Base-by-base conservation (phyloP, 1,140 invertebrate genomes). In the Calliopsis andreniformis region DNA sequence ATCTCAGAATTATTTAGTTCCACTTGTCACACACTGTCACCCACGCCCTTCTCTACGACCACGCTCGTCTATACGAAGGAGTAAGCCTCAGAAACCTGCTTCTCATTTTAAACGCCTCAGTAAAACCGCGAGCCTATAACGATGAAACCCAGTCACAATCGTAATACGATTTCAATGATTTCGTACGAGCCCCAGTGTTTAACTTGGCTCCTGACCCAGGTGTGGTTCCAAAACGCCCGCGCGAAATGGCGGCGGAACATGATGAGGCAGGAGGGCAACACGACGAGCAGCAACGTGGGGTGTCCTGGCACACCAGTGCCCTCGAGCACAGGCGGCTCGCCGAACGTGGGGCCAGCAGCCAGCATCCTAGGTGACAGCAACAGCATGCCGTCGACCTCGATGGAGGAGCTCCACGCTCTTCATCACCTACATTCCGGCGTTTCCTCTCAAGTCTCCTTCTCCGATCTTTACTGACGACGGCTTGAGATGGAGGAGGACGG, bases 161-260 rank as follows among this genome's bases (percentile, higher is more conserved):
- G n/a, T n/a, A n/a, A n/a, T n/a, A n/a, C n/a, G n/a, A n/a, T n/a
- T n/a, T n/a, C n/a, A n/a, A n/a, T n/a, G n/a, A n/a, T n/a, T n/a
- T n/a, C n/a, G 45, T 47, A 10, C 35, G 35, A 39, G 35, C 4
- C n/a, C 16, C 14, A 47, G 4, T 42, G 5, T 6, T 47, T 18
- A n/a, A 6, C 18, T 49, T 12, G 23, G 51, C 12, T 28, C 18
- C 39, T 62, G 59, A 45, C 35, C 16, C 89, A 99, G 98, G 98
- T 99, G 2, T 99, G 98, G 98, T 99, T 99, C 90, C 98, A 99
- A 95, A 99, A 99, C 91, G 98, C 98, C 0, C 92, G 98, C 76
- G 98, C 98, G 30, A 99, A 99, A 94, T 98, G 97, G 96, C 94
- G 98, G 85, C 94, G 98, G 32, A 96, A 97, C 86, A 94, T 96